phyloP scores from a whole-genome alignment of 2,888 invertebrate species.

The Schrankia costaestrigalis region DNA sequence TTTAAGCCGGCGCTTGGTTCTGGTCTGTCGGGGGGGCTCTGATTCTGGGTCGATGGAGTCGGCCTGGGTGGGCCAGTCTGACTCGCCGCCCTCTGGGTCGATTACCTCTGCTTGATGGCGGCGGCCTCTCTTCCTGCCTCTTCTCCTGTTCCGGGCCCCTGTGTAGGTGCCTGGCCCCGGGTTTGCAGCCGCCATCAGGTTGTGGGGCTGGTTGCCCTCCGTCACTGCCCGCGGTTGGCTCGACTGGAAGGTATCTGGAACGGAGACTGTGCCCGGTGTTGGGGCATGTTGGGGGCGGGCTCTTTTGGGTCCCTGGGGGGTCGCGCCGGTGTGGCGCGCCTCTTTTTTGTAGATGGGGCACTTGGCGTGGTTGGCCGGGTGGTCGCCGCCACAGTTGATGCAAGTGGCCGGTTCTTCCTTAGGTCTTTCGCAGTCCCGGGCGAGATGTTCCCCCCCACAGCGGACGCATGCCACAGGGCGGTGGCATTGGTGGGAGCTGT shows the following conservation, averaged over 20 bases:
- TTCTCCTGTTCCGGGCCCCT: no score
- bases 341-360: background rate
- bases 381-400: background rate
- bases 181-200: no score
- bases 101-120: background rate
- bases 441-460: background rate
- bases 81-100: background rate
- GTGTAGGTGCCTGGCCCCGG: no score
- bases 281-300: no score
- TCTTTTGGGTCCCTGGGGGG: background rate
- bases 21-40: background rate
- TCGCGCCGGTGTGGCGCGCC: background rate
- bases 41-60: background rate
- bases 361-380: background rate
- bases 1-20: no score
- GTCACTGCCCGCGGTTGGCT: background rate
- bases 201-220: background rate
- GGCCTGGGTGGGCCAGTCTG: background rate
- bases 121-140: no score
- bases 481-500: background rate
- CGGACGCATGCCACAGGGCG: background rate
- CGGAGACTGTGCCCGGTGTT: background rate
- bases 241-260: background rate
- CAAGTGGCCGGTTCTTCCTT: background rate
- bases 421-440: background rate